phyloP scores from a whole-genome alignment of 2,888 invertebrate genomes.

The Rhyacophila evoluta region DNA sequence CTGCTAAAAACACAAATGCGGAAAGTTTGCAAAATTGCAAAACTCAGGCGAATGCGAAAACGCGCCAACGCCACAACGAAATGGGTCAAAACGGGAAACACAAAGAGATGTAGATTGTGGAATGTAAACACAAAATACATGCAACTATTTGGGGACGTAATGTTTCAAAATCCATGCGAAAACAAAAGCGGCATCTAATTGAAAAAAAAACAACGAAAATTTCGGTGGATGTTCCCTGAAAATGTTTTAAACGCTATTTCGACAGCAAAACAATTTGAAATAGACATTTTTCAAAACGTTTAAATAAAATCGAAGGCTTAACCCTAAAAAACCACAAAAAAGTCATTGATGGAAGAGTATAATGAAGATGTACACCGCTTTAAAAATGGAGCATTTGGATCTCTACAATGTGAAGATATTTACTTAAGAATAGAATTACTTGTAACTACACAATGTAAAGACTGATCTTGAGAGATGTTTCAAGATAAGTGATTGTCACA shows the following conservation, averaged over 20 bases:
- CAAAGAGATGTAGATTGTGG: constrained; percentile 17
- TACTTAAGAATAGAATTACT: too few relatives aligned
- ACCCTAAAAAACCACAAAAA: not conserved
- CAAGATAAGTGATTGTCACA: too few relatives aligned
- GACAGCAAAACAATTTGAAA: constrained; percentile 7
- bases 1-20: constrained; percentile 6
- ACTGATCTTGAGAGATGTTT: too few relatives aligned
- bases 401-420: too few relatives aligned
- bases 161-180: constrained; percentile 19
- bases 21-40: constrained; percentile 16
- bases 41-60: constrained; percentile 8
- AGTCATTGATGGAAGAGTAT: too few relatives aligned
- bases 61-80: constrained; percentile 15
- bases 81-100: constrained; percentile 22
- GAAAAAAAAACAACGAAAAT: constrained; percentile 23
- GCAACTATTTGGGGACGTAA: constrained; percentile 22
- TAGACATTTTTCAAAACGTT: not conserved
- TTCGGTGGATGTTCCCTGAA: not conserved
- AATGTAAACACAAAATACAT: constrained; percentile 24
- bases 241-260: constrained; percentile 10
- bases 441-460: too few relatives aligned
- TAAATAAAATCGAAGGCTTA: not conserved
- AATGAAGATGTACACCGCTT: too few relatives aligned
- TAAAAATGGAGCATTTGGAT: too few relatives aligned
- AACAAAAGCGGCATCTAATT: constrained; percentile 22